Evolutionary conservation across 1,140 invertebrate genomes (phyloP).

Genomic region (Dreissena polymorpha): DNA sequence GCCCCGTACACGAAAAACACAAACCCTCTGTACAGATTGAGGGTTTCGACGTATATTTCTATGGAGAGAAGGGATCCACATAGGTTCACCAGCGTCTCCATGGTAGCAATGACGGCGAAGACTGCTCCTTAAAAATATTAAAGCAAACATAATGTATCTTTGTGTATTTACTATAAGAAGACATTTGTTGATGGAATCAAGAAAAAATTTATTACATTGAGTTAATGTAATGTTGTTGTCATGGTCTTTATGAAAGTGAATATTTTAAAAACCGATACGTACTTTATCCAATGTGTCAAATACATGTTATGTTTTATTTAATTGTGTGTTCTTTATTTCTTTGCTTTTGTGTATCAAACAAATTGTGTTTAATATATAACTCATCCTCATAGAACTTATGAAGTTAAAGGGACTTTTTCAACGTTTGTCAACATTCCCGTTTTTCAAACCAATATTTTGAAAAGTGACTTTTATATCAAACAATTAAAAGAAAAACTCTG

Average conservation of each 20-base stretch:
- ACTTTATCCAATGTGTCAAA: not conserved
- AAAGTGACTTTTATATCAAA: too few species aligned
- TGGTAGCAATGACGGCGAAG: constrained; percentile 40
- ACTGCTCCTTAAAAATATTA: constrained; percentile 40
- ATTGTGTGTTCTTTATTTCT: too few species aligned
- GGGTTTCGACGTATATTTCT: constrained; percentile 29
- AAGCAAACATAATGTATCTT: not conserved
- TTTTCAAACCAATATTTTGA: too few species aligned
- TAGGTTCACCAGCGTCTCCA: constrained; percentile 30
- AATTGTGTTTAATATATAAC: too few species aligned
- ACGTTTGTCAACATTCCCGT: too few species aligned
- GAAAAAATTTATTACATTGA: not conserved
- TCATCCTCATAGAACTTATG: too few species aligned
- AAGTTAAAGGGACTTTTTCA: too few species aligned
- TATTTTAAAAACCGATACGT: not conserved
- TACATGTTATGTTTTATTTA: not conserved
- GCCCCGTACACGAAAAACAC: constrained; percentile 43
- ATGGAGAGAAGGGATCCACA: constrained; percentile 31
- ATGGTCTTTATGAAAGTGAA: not conserved
- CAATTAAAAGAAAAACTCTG: too few species aligned
- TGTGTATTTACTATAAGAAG: not conserved
- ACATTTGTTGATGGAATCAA: not conserved
- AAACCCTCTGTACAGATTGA: constrained; percentile 25
- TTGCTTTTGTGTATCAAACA: too few species aligned
- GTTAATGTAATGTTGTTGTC: not conserved